Percentiles rank a stretch among this genome's conserved stretches.
Conservation (phyloP, 2,888 invertebrate genomes). For the Cerastoderma edule region DNA sequence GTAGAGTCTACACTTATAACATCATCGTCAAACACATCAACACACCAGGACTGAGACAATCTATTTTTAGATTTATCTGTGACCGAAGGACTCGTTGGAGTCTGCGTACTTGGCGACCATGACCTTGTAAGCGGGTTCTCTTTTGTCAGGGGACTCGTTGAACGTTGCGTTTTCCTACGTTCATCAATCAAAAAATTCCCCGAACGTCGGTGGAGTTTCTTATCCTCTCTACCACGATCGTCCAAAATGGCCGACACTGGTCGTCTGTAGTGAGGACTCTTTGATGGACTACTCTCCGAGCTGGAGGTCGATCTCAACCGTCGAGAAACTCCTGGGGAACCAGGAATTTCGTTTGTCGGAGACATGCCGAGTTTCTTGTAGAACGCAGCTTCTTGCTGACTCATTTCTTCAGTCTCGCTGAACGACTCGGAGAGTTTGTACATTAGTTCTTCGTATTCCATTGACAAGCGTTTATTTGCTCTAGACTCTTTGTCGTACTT, state of each 20-base stretch:
- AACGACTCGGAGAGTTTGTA: slow-evolving; percentile 88
- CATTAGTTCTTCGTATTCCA: slow-evolving; percentile 94
- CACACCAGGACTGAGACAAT: slow-evolving; percentile 67
- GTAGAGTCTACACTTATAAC: neutral
- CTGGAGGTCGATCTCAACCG: slow-evolving; percentile 64
- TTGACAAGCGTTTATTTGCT: slow-evolving; percentile 90
- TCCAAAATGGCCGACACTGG: slow-evolving; percentile 60
- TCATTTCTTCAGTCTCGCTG: slow-evolving; percentile 66
- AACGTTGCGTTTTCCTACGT: slow-evolving; percentile 41
- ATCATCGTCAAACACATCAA: slow-evolving; percentile 36
- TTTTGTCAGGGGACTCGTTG: slow-evolving; percentile 56
- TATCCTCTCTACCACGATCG: slow-evolving; percentile 67
- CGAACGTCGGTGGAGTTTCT: slow-evolving; percentile 73
- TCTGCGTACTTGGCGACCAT: slow-evolving; percentile 54
- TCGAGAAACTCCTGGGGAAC: slow-evolving; percentile 62
- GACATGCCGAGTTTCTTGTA: slow-evolving; percentile 72
- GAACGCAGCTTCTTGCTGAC: slow-evolving; percentile 71
- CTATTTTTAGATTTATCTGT: slow-evolving; percentile 37
- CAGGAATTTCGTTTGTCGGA: slow-evolving; percentile 57
- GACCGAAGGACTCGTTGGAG: slow-evolving; percentile 40
- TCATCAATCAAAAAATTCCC: slow-evolving; percentile 72
- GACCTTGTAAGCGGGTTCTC: slow-evolving; percentile 53
- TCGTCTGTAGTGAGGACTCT: slow-evolving; percentile 61
- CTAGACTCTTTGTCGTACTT: slow-evolving; percentile 90
- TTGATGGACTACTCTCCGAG: slow-evolving; percentile 62